Percentiles rank a stretch among this genome's conserved stretches.
Conservation (phyloP, 1,140 invertebrate genomes). For the Heliconius hewitsoni region DNA sequence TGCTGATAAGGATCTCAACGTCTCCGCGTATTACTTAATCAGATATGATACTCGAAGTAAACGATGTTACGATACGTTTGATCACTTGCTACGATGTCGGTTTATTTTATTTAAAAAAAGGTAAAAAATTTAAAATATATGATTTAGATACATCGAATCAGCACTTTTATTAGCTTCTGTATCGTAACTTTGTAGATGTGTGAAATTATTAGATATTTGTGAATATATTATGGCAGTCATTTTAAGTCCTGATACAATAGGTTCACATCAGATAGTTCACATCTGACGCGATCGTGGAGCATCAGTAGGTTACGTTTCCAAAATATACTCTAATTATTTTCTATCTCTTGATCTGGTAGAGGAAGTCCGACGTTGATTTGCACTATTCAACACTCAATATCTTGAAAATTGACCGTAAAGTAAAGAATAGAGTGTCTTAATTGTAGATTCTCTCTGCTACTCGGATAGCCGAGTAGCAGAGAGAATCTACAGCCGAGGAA, state of each 20-base stretch:
- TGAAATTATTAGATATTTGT: not conserved
- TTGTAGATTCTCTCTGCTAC: too few relatives aligned
- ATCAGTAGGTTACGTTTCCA: too few relatives aligned
- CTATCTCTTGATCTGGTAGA: too few relatives aligned
- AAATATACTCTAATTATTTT: too few relatives aligned
- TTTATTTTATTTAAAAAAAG: not conserved
- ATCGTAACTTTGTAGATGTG: not conserved
- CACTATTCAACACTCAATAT: too few relatives aligned
- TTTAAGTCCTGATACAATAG: too few relatives aligned
- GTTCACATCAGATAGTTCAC: not conserved
- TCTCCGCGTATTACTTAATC: conserved; percentile 1
- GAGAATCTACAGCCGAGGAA: too few relatives aligned
- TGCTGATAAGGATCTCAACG: conserved; percentile 6
- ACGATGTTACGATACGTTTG: not conserved
- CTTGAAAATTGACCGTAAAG: too few relatives aligned
- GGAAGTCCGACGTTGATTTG: too few relatives aligned
- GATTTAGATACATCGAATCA: not conserved
- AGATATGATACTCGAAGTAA: not conserved
- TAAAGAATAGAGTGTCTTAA: too few relatives aligned
- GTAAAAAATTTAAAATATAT: not conserved
- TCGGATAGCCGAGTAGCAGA: too few relatives aligned
- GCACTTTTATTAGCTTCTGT: not conserved
- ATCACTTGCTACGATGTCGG: not conserved
- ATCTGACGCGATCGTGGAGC: too few relatives aligned
- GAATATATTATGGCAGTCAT: not conserved